Base-by-base conservation (phyloP, 2,888 invertebrate genomes). In the Athalia circularis region DNA sequence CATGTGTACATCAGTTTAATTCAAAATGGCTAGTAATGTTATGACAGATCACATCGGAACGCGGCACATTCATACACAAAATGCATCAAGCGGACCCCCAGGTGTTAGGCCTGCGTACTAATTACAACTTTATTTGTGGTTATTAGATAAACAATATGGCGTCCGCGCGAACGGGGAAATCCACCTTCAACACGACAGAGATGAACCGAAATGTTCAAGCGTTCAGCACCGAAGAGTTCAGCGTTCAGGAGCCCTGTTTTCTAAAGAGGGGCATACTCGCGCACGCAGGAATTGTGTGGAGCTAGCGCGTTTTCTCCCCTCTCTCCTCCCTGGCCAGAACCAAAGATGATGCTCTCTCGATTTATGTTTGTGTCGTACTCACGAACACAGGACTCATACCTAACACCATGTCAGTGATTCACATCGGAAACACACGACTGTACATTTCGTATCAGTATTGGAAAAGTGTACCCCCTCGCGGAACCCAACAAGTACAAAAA, bases 241-340 rank as follows among this genome's bases (percentile, higher is more conserved):
- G 85, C 85, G 85, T 86, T 87, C 86, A 86, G 82, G 83, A 83
- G 82, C 84, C 86, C 85, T 84, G 85, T 87, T 85, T 86, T 84
- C 85, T 84, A 85, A 85, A 83, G 84, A 84, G 82, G 84, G 84
- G 83, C 84, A 83, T 82, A 80, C 81, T 83, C 82, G 82, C 86
- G 82, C 83, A 84, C 87, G 85, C 85, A 82, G 84, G 80, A 80
- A 81, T 67, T 80, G 78, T 79, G 77, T 79, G 79, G 79, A 74
- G 68, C 80, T 77, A 70, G 75, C 61, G 75, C 52, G 80, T 70
- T 77, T 74, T 62, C 65, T 75, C 79, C 77, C 75, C 77, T 52
- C 62, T 74, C 67, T 78, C 54, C 67, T 78, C 54, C 9, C 52
- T 4, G 62, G 64, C 62, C 48, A n/a, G 29, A 15, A 9, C 48